Conservation (phyloP, 2,888 invertebrate species). For the Clusia tigrina region DNA sequence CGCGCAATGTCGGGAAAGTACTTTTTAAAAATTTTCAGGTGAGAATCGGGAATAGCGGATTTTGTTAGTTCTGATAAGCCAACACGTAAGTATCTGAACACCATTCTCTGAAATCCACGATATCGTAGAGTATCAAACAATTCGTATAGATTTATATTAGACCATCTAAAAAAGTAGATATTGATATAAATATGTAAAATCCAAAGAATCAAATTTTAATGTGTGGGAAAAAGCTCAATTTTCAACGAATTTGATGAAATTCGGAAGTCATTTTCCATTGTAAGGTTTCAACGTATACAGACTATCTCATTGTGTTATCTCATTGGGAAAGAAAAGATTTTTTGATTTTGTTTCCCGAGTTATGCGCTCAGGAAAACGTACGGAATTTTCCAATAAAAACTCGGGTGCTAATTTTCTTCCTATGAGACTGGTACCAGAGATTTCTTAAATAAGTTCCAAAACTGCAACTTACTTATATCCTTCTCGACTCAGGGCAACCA, state of each 20-base stretch:
- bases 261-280: too few species aligned
- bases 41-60: slow-evolving; percentile 78
- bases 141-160: slow-evolving; percentile 77
- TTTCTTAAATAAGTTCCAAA: too few species aligned
- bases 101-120: slow-evolving; percentile 80
- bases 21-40: slow-evolving; percentile 82
- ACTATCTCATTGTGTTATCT: not conserved
- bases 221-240: slow-evolving; percentile 13
- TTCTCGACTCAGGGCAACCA: slow-evolving; percentile 93
- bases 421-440: too few species aligned
- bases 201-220: not conserved
- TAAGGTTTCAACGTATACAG: not conserved
- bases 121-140: slow-evolving; percentile 75
- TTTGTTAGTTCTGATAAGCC: slow-evolving; percentile 85
- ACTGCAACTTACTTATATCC: slow-evolving; percentile 91
- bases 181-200: not conserved
- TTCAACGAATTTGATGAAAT: too few species aligned
- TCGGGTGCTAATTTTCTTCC: too few species aligned
- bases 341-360: not conserved
- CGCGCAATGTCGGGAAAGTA: slow-evolving; percentile 82
- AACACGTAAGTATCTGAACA: slow-evolving; percentile 77
- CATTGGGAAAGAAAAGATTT: not conserved
- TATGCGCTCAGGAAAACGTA: too few species aligned
- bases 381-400: too few species aligned
- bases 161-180: slow-evolving; percentile 75